A percentile compares a stretch with the other conserved stretches of the same genome.
These are phyloP conservation scores for Nemurella pictetii DNA, from an alignment of 2,888 invertebrate genomes.

Conservation along the genomic window DNA sequence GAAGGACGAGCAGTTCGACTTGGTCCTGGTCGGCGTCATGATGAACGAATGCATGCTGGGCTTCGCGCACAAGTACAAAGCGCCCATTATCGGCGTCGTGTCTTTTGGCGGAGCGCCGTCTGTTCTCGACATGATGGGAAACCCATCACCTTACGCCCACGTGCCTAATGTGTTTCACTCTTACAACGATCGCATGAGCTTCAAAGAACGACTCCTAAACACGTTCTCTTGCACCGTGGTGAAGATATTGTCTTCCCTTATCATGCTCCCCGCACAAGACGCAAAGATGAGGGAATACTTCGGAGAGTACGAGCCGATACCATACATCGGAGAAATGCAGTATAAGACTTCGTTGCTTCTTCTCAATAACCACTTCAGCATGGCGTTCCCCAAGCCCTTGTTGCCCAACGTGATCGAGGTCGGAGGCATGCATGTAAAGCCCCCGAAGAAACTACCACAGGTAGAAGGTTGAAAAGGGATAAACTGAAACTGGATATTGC, in stretches of 20 bases:
- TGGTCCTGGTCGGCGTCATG: slow-evolving; percentile 44
- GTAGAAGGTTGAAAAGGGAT: no score
- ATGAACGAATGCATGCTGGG: slow-evolving; percentile 45
- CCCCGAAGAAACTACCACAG: slow-evolving; percentile 44
- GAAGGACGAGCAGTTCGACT: slow-evolving; percentile 44
- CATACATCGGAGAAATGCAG: neutral
- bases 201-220: slow-evolving; percentile 45
- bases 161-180: slow-evolving; percentile 43
- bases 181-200: slow-evolving; percentile 40
- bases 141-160: slow-evolving; percentile 43
- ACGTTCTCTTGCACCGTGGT: slow-evolving; percentile 33
- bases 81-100: slow-evolving; percentile 42
- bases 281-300: slow-evolving; percentile 15
- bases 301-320: neutral
- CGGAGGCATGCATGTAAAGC: slow-evolving; percentile 47
- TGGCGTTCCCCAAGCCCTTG: slow-evolving; percentile 49
- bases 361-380: slow-evolving; percentile 50
- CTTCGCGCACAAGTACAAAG: slow-evolving; percentile 44
- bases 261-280: neutral
- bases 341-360: neutral
- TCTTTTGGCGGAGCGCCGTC: neutral
- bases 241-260: neutral
- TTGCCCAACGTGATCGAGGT: slow-evolving; percentile 49
- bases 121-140: slow-evolving; percentile 35
- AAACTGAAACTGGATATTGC: no score